Evolutionary conservation across 2,113 vertebrate species (phyloP).

Genomic region (Zapus hudsonius): DNA sequence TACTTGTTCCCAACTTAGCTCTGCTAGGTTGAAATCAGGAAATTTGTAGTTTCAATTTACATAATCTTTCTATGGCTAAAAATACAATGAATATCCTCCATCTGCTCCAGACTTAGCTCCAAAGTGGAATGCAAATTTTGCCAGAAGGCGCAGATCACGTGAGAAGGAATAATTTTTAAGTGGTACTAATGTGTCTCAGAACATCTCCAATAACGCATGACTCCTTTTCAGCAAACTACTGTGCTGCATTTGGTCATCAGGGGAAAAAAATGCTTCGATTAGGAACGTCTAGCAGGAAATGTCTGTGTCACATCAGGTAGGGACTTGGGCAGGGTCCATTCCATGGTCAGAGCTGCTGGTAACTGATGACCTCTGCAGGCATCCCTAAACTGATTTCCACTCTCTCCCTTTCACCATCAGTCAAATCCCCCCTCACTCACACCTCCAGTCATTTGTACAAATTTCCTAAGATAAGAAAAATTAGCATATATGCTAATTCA

Average conservation of each 20-base stretch:
- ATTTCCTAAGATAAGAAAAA: neutral
- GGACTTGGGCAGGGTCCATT: too few relatives aligned
- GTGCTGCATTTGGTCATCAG: neutral
- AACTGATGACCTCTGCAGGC: neutral
- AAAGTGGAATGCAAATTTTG: slow-evolving; percentile 54
- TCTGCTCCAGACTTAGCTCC: slow-evolving; percentile 71
- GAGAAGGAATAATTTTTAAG: slow-evolving; percentile 56
- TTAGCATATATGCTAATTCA: slow-evolving; percentile 1
- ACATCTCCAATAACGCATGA: slow-evolving; percentile 18
- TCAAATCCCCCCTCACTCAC: neutral
- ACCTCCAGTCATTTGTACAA: neutral
- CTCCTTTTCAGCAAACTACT: slow-evolving; percentile 19
- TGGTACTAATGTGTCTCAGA: slow-evolving; percentile 46
- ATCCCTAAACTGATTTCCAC: neutral
- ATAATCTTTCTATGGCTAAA: slow-evolving; percentile 71
- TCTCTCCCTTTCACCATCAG: neutral
- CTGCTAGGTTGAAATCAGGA: slow-evolving; percentile 49
- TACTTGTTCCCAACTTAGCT: slow-evolving; percentile 51
- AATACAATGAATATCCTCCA: slow-evolving; percentile 71
- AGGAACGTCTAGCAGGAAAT: neutral
- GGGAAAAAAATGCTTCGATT: neutral
- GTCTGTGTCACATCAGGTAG: neutral
- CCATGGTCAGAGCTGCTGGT: neutral
- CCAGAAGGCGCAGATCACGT: slow-evolving; percentile 69
- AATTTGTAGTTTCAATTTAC: slow-evolving; percentile 65